phyloP scores from a whole-genome alignment of 1,140 invertebrate genomes.

The Drosophila nannoptera region DNA sequence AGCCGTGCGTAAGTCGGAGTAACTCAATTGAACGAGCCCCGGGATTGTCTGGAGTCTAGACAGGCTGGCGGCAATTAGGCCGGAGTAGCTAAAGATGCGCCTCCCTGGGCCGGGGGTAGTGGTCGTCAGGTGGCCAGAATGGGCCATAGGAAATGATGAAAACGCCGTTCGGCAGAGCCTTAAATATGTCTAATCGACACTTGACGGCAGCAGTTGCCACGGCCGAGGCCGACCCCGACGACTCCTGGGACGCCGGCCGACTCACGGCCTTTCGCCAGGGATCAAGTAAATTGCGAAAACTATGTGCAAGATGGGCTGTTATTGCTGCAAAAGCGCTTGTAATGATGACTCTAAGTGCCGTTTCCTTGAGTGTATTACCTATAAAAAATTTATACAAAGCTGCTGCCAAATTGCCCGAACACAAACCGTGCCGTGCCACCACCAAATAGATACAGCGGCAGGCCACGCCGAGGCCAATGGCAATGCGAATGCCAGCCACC shows the following conservation, averaged over 20 bases:
- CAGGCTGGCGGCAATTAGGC: conserved; percentile 14
- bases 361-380: conserved; percentile 79
- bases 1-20: conserved; percentile 43
- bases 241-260: conserved; percentile 7
- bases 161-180: conserved; percentile 50
- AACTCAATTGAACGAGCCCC: conserved; percentile 36
- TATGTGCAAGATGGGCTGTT: conserved; percentile 79
- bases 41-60: conserved; percentile 43
- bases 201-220: conserved; percentile 65
- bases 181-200: conserved; percentile 74
- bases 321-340: conserved; percentile 78
- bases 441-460: conserved; percentile 37
- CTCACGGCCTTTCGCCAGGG: conserved; percentile 47
- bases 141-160: conserved; percentile 64
- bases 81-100: conserved; percentile 12
- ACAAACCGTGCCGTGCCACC: conserved; percentile 15
- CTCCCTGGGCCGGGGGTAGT: conserved; percentile 25
- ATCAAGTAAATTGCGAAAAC: conserved; percentile 79
- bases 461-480: conserved; percentile 4
- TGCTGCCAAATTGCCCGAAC: conserved; percentile 70
- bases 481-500: conserved; percentile 33
- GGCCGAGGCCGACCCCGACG: not conserved
- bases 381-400: conserved; percentile 79
- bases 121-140: conserved; percentile 62
- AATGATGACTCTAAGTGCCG: conserved; percentile 79